These are phyloP conservation scores for Formica aserva DNA, from an alignment of 2,888 invertebrate genomes.

Conservation along the genomic window DNA sequence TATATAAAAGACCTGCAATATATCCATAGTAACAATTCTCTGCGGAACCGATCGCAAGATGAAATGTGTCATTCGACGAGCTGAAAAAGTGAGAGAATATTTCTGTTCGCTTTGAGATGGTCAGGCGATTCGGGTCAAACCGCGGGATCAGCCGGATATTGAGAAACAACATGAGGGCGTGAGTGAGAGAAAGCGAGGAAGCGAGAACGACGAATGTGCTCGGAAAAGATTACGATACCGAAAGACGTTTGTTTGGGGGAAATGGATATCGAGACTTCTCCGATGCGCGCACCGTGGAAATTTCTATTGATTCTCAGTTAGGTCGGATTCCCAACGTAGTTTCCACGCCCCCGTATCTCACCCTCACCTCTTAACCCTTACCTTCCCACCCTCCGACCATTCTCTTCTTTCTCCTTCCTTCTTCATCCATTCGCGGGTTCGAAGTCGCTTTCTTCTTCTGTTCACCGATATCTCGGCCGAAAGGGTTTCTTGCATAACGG, in stretches of 20 bases:
- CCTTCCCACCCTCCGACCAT: slow-evolving; percentile 7
- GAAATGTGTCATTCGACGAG: slow-evolving; percentile 8
- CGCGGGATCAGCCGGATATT: slow-evolving; percentile 60
- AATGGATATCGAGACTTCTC: slow-evolving; percentile 63
- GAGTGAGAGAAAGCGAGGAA: slow-evolving; percentile 37
- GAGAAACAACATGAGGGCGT: slow-evolving; percentile 63
- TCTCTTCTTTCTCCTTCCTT: slow-evolving; percentile 6
- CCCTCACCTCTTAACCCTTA: slow-evolving; percentile 18
- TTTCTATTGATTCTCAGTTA: slow-evolving; percentile 76
- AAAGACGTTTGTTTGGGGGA: slow-evolving; percentile 68
- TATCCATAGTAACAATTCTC: background rate
- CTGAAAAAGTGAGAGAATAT: slow-evolving; percentile 27
- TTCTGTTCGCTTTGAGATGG: slow-evolving; percentile 27
- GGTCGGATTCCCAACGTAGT: slow-evolving; percentile 60
- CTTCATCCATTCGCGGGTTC: background rate
- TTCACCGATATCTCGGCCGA: slow-evolving; percentile 58
- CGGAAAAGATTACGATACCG: slow-evolving; percentile 72
- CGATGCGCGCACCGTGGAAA: slow-evolving; percentile 65
- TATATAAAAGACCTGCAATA: background rate
- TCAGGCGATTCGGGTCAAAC: slow-evolving; percentile 56
- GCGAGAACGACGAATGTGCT: slow-evolving; percentile 35
- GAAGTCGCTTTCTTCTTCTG: slow-evolving; percentile 41
- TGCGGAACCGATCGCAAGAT: background rate
- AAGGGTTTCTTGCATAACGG: slow-evolving; percentile 63
- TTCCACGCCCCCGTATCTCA: slow-evolving; percentile 48